Percentiles rank a stretch among this genome's conserved stretches.
phyloP scores from a whole-genome alignment of 2,888 invertebrate species.

The Ectemnius continuus region DNA sequence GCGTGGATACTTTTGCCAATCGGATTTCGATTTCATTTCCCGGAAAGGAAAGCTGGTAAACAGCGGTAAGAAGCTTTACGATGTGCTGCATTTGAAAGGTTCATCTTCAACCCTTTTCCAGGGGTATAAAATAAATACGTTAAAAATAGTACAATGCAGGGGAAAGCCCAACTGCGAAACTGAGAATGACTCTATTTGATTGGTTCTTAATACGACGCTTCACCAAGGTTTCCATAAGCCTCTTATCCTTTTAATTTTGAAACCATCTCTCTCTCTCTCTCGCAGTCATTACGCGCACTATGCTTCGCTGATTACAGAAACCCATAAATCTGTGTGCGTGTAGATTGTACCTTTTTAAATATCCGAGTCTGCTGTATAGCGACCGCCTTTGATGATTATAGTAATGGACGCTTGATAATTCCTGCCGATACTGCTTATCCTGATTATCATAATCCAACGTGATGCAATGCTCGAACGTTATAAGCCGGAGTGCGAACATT shows the following conservation, averaged over 20 bases:
- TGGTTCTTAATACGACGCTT: conserved; percentile 19
- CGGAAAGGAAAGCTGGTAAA: too few relatives aligned
- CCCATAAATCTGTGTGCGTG: conserved; percentile 38
- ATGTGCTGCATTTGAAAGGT: too few relatives aligned
- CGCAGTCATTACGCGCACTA: conserved; percentile 60
- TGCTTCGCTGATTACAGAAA: conserved; percentile 57
- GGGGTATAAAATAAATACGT: too few relatives aligned
- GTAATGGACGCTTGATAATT: conserved; percentile 25
- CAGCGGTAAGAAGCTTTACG: too few relatives aligned
- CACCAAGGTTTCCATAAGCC: conserved; percentile 58
- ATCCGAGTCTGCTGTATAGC: too few relatives aligned
- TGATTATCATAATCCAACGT: too few relatives aligned
- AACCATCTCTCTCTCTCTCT: conserved; percentile 63
- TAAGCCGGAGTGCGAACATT: neutral
- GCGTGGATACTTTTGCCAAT: too few relatives aligned
- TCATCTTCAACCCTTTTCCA: too few relatives aligned
- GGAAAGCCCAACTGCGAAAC: conserved; percentile 29
- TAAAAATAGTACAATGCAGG: neutral
- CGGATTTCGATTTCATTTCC: too few relatives aligned
- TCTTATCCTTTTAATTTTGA: conserved; percentile 57
- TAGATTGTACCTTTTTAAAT: too few relatives aligned
- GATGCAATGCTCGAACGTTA: too few relatives aligned
- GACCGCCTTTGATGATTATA: conserved; percentile 9
- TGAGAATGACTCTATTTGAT: conserved; percentile 40
- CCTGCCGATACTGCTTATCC: conserved; percentile 19